A percentile compares a stretch with the other conserved stretches of the same genome.
Conservation (phyloP, 2,797 vertebrate genomes). For the Rhinella marina region DNA sequence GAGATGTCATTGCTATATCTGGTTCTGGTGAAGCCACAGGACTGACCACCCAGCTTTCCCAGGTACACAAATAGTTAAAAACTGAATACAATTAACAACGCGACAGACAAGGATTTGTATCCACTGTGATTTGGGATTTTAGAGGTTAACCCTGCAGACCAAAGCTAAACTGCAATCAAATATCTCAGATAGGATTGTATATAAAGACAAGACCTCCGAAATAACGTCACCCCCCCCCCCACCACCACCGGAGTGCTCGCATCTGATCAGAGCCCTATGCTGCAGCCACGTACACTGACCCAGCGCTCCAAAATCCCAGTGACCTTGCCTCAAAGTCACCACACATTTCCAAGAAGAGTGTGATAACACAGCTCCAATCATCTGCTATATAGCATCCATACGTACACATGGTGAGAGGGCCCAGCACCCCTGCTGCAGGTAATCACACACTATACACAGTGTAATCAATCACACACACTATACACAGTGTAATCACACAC, state of each 20-base stretch:
- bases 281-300: not conserved
- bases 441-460: not conserved
- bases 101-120: not conserved
- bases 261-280: not conserved
- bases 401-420: not conserved
- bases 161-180: not conserved
- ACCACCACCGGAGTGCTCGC: not conserved
- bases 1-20: not conserved
- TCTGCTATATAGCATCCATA: not conserved
- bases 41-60: not conserved
- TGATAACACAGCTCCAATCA: not conserved
- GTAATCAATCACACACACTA: too few species aligned
- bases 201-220: not conserved
- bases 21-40: not conserved
- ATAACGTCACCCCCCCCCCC: not conserved
- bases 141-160: not conserved
- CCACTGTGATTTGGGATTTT: not conserved
- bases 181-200: not conserved
- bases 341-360: not conserved
- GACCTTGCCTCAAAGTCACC: slow-evolving; percentile 63
- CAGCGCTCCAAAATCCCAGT: slow-evolving; percentile 21
- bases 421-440: too few species aligned
- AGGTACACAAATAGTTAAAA: not conserved
- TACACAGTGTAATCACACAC: not conserved
- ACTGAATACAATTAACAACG: too few species aligned